A percentile compares a stretch with the other conserved stretches of the same genome.
phyloP scores from a whole-genome alignment of 2,888 invertebrate species.

The Piscicola geometra region DNA sequence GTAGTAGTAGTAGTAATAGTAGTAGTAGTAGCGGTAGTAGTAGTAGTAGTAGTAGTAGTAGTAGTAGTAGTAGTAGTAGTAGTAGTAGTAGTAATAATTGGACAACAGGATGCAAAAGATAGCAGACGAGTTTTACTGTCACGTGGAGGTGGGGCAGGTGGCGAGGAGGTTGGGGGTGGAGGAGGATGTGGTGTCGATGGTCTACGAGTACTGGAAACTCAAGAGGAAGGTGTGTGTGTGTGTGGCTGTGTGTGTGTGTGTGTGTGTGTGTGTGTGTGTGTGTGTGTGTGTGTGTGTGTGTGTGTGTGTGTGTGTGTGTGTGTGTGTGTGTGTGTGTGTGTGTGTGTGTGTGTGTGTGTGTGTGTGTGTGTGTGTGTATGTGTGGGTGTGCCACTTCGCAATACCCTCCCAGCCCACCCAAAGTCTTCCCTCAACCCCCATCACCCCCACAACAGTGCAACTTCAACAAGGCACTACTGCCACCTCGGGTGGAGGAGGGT shows the following conservation, averaged over 20 bases:
- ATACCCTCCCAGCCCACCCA: not conserved
- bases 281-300: constrained; percentile 20
- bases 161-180: constrained; percentile 64
- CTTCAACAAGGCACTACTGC: constrained; percentile 75
- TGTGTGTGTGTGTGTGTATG: constrained; percentile 18
- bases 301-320: constrained; percentile 27
- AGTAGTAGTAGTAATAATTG: too few species aligned
- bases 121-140: constrained; percentile 86
- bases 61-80: too few species aligned
- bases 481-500: constrained; percentile 81
- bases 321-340: constrained; percentile 22
- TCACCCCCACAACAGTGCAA: constrained; percentile 64
- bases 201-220: constrained; percentile 93
- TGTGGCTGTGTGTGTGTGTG: constrained; percentile 16
- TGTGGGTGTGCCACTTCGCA: constrained; percentile 3
- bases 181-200: constrained; percentile 72
- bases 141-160: constrained; percentile 66
- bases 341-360: constrained; percentile 19
- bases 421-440: not conserved
- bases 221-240: constrained; percentile 64
- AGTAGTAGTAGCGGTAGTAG: too few species aligned
- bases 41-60: too few species aligned
- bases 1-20: too few species aligned
- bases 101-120: constrained; percentile 83
- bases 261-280: constrained; percentile 13